Conservation (phyloP, 1,140 invertebrate species). For the Neodiprion pinetum region DNA sequence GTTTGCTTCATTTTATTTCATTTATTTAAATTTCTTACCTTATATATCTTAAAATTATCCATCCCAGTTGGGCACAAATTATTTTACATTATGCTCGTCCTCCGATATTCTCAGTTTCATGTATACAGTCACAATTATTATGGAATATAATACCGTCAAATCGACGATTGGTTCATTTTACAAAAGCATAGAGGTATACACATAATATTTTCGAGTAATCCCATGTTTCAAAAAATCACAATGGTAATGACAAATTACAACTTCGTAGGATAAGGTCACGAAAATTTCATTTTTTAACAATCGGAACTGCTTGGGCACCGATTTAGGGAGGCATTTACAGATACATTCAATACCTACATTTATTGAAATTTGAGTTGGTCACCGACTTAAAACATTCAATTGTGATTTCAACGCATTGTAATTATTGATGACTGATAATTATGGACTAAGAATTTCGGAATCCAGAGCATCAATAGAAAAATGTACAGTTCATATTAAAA, state of each 20-base stretch:
- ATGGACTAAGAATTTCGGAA: constrained; percentile 32
- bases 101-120: constrained; percentile 9
- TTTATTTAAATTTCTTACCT: neutral
- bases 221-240: no score
- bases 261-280: no score
- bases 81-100: constrained; percentile 10
- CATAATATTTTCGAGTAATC: neutral
- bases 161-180: neutral
- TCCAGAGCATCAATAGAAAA: constrained; percentile 43
- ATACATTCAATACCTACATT: no score
- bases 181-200: neutral
- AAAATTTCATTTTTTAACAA: no score
- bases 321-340: no score
- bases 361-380: no score
- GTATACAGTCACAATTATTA: neutral
- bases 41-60: constrained; percentile 3
- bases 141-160: neutral
- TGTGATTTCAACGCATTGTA: no score
- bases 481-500: constrained; percentile 45
- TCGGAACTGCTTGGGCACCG: no score
- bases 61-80: constrained; percentile 7
- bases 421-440: no score
- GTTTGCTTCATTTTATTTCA: neutral
- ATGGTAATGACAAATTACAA: no score
- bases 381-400: no score